Conservation (phyloP, 2,113 vertebrate genomes). For the Lepidothrix coronata region DNA sequence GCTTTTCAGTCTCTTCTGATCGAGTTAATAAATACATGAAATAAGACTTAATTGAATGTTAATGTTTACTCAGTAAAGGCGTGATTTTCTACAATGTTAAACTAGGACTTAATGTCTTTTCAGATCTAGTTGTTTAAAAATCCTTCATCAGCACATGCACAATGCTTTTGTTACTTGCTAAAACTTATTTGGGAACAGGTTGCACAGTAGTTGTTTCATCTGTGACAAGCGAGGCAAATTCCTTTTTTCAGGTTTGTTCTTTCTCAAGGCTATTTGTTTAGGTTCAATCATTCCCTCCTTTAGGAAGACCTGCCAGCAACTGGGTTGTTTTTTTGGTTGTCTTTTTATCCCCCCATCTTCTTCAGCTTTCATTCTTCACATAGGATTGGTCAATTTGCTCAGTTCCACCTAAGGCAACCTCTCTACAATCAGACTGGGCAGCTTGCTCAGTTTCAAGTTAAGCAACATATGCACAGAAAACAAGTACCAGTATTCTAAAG, state of each 20-base stretch:
- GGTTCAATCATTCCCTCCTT: not conserved
- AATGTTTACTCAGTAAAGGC: not conserved
- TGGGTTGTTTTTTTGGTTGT: not conserved
- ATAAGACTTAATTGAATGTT: not conserved
- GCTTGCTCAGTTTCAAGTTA: not conserved
- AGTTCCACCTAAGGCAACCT: not conserved
- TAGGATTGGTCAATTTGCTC: constrained; percentile 1
- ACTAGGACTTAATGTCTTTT: not conserved
- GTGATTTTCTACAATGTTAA: not conserved
- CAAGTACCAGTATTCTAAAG: not conserved
- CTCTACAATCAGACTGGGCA: not conserved
- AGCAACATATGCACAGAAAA: not conserved
- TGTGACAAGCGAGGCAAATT: not conserved
- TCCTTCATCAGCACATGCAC: not conserved
- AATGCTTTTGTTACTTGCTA: not conserved
- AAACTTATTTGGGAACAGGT: not conserved
- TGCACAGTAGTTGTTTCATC: not conserved
- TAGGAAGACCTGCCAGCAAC: not conserved
- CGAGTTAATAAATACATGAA: not conserved
- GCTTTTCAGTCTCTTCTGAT: not conserved
- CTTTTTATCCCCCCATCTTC: too few species aligned
- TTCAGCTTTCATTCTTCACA: not conserved
- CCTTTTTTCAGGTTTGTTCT: not conserved
- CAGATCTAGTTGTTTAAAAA: not conserved
- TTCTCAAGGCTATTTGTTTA: not conserved